Conservation (phyloP, 1,140 invertebrate species). For the Cecropterus lyciades region DNA sequence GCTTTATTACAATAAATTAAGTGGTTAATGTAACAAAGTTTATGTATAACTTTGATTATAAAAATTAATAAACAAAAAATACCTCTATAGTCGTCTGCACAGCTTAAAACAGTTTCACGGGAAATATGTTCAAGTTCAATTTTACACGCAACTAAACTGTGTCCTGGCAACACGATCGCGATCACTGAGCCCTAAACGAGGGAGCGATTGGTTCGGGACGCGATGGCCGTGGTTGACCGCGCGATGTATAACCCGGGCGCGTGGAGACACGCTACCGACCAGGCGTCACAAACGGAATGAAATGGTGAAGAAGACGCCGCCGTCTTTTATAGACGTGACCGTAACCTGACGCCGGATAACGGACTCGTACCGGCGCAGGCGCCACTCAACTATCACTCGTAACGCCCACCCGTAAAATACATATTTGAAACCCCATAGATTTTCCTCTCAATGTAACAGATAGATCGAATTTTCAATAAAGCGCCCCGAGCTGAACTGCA, state of each 20-base stretch:
- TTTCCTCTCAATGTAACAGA: constrained; percentile 63
- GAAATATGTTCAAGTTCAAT: constrained; percentile 56
- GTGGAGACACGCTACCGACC: constrained; percentile 62
- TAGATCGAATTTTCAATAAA: constrained; percentile 82
- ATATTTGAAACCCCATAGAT: constrained; percentile 26
- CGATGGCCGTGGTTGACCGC: constrained; percentile 22
- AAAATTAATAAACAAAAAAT: not conserved
- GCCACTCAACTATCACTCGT: constrained; percentile 57
- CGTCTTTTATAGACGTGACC: constrained; percentile 81
- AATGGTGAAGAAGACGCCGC: constrained; percentile 81
- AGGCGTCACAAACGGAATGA: constrained; percentile 80
- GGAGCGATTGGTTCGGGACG: constrained; percentile 44
- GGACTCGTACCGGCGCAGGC: constrained; percentile 58
- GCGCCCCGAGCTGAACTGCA: constrained; percentile 74
- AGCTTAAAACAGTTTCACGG: constrained; percentile 47
- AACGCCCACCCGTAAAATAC: constrained; percentile 39
- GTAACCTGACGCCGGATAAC: constrained; percentile 84
- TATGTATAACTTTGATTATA: not conserved
- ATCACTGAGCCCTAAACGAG: constrained; percentile 63
- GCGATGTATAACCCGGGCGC: constrained; percentile 48
- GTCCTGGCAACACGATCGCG: constrained; percentile 57
- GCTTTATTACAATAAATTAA: no score
- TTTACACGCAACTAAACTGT: constrained; percentile 71
- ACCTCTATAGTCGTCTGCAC: constrained; percentile 55
- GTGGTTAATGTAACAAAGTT: no score